A percentile compares a stretch with the other conserved stretches of the same genome.
These are phyloP conservation scores for Drosophila albomicans DNA, from an alignment of 1,140 invertebrate genomes.

Conservation along the genomic window DNA sequence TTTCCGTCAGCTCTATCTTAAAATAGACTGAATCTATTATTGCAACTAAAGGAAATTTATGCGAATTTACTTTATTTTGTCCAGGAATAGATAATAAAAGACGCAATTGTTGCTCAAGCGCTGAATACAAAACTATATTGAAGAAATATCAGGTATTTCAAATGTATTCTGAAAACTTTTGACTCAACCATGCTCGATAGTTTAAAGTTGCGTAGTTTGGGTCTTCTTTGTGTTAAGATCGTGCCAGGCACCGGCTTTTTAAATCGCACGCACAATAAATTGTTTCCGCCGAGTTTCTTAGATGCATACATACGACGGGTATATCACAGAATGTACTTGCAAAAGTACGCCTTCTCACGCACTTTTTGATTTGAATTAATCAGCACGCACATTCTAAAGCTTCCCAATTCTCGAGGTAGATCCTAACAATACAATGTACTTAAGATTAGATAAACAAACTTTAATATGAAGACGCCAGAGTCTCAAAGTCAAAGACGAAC, in stretches of 20 bases:
- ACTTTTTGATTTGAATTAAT: conserved; percentile 46
- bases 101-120: not conserved
- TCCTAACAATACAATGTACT: conserved; percentile 23
- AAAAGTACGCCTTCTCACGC: conserved; percentile 46
- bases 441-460: conserved; percentile 17
- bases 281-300: conserved; percentile 66
- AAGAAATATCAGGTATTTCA: too few relatives aligned
- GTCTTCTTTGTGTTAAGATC: conserved; percentile 61
- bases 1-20: conserved; percentile 15
- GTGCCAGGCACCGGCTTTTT: conserved; percentile 59
- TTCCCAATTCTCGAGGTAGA: not conserved
- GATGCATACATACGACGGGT: not conserved
- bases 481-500: conserved; percentile 39
- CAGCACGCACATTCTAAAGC: conserved; percentile 30
- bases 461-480: conserved; percentile 23
- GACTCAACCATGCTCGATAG: not conserved
- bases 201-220: not conserved
- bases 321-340: not conserved
- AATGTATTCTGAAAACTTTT: not conserved
- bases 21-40: conserved; percentile 21
- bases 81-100: not conserved
- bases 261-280: conserved; percentile 50
- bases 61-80: not conserved
- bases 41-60: conserved; percentile 2
- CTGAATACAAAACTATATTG: not conserved